These are phyloP conservation scores for Vulpes vulpes DNA, from an alignment of 2,113 vertebrate species.

Conservation along the genomic window DNA sequence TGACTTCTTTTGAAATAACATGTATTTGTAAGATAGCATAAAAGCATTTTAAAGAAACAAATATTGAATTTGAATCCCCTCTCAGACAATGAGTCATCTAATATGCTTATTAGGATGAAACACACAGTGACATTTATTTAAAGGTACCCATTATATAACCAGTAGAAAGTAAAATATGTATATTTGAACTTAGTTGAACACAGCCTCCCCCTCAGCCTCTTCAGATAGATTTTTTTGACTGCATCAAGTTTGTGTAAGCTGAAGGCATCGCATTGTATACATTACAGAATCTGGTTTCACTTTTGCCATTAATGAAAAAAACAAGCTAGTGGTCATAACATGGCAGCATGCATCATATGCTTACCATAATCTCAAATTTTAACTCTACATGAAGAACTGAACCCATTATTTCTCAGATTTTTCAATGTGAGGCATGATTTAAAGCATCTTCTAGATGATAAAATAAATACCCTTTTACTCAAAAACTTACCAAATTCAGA, in stretches of 20 bases:
- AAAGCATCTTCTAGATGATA: slow-evolving; percentile 55
- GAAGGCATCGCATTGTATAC: neutral
- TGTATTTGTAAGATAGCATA: slow-evolving; percentile 56
- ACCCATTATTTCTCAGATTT: slow-evolving; percentile 55
- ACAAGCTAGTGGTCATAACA: slow-evolving; percentile 18
- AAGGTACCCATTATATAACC: slow-evolving; percentile 32
- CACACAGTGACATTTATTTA: slow-evolving; percentile 63
- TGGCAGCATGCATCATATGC: neutral
- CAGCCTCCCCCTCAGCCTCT: neutral
- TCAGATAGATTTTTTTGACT: slow-evolving; percentile 48
- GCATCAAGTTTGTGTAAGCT: neutral
- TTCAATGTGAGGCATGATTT: slow-evolving; percentile 59
- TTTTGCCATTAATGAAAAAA: slow-evolving; percentile 64
- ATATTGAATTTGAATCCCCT: slow-evolving; percentile 65
- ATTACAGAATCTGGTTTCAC: slow-evolving; percentile 69
- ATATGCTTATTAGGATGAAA: slow-evolving; percentile 44
- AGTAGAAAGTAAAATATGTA: slow-evolving; percentile 30
- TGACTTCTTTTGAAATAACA: slow-evolving; percentile 71
- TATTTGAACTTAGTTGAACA: slow-evolving; percentile 24
- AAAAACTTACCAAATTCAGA: slow-evolving; percentile 54
- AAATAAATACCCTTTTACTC: slow-evolving; percentile 58
- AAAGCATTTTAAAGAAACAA: slow-evolving; percentile 61
- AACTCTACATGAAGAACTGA: slow-evolving; percentile 14
- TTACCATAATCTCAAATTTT: slow-evolving; percentile 53
- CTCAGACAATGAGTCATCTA: slow-evolving; percentile 52